phyloP scores from a whole-genome alignment of 2,888 invertebrate species.

The Latheticus oryzae region DNA sequence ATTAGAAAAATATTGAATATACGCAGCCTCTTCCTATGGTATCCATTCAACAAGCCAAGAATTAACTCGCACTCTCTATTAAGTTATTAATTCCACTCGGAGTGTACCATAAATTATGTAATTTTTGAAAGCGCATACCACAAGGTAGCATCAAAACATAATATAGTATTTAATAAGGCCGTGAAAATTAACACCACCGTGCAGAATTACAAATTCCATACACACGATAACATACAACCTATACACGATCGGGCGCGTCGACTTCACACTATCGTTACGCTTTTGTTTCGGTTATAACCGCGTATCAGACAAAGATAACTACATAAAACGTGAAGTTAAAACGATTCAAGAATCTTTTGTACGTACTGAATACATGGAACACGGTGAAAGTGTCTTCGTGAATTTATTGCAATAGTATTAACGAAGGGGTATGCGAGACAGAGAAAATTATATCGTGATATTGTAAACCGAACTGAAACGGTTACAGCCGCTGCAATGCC shows the following conservation, averaged over 20 bases:
- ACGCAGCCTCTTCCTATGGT: neutral
- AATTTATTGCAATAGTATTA: conserved; percentile 62
- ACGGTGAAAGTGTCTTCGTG: conserved; percentile 57
- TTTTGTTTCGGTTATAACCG: conserved; percentile 22
- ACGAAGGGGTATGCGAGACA: conserved; percentile 55
- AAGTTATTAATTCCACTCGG: conserved; percentile 60
- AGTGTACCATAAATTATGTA: conserved; percentile 58
- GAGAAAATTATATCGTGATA: conserved; percentile 54
- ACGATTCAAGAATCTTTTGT: conserved; percentile 45
- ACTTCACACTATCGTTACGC: conserved; percentile 30
- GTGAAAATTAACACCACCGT: conserved; percentile 64
- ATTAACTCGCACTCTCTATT: conserved; percentile 48
- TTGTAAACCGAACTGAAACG: conserved; percentile 36
- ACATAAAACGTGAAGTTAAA: conserved; percentile 30
- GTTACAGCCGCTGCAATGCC: conserved; percentile 15
- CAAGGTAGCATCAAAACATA: conserved; percentile 64
- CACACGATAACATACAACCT: conserved; percentile 63
- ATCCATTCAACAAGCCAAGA: conserved; percentile 33
- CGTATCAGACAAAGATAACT: conserved; percentile 19
- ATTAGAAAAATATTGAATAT: conserved; percentile 21
- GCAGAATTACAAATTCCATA: conserved; percentile 64
- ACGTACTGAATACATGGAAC: conserved; percentile 51
- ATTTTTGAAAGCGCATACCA: conserved; percentile 60
- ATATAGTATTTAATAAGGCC: conserved; percentile 67
- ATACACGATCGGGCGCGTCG: conserved; percentile 54